Evolutionary conservation across 1,140 invertebrate genomes (phyloP).

Genomic region (Chironomus tepperi): DNA sequence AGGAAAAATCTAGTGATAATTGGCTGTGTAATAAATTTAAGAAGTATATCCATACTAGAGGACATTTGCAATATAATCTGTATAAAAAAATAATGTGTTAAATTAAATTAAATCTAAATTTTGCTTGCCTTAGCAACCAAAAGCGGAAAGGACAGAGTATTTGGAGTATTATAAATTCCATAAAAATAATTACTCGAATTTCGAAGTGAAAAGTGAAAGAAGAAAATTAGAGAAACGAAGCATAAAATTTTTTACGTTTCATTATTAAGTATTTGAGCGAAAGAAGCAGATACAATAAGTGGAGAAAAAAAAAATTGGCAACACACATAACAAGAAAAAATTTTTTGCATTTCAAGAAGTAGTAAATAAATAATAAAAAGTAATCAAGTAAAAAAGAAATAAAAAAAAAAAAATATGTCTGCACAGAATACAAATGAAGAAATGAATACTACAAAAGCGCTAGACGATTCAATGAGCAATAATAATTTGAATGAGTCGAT

Average conservation of each 20-base stretch:
- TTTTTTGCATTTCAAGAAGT: neutral
- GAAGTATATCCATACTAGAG: neutral
- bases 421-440: slow-evolving; percentile 8
- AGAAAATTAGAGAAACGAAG: neutral
- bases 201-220: neutral
- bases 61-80: too few relatives aligned
- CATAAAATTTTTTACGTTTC: too few relatives aligned
- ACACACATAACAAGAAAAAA: neutral
- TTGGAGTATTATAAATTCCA: too few relatives aligned
- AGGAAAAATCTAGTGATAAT: slow-evolving; percentile 3
- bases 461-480: slow-evolving; percentile 10
- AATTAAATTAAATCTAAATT: too few relatives aligned
- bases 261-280: neutral
- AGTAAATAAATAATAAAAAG: neutral
- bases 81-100: too few relatives aligned
- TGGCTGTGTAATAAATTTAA: neutral
- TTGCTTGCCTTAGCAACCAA: too few relatives aligned
- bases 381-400: neutral
- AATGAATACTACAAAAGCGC: slow-evolving; percentile 4
- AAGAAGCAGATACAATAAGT: neutral
- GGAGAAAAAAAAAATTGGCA: neutral
- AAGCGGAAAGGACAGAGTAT: too few relatives aligned
- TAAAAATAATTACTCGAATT: too few relatives aligned
- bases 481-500: slow-evolving; percentile 19
- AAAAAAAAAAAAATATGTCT: slow-evolving; percentile 11